Evolutionary conservation across 37 sponge, comb jelly and placozoan genomes (phyloP).

Genomic region (Mnemiopsis leidyi): DNA sequence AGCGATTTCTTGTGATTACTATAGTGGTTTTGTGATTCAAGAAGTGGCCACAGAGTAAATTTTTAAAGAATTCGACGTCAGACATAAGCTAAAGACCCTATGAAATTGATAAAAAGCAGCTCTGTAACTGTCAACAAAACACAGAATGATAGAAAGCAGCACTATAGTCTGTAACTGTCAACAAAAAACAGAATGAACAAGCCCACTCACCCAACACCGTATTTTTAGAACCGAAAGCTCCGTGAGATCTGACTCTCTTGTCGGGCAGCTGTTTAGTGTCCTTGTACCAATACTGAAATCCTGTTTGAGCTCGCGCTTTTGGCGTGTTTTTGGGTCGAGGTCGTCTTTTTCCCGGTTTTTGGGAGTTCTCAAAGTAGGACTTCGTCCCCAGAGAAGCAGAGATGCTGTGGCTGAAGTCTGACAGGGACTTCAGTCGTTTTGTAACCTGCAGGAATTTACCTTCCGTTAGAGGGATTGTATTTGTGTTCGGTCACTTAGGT

Average conservation of each 20-base stretch:
- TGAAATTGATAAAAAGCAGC: no score
- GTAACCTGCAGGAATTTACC: constrained; percentile 26
- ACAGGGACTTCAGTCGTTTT: constrained; percentile 55
- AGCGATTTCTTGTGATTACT: no score
- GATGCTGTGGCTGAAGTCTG: constrained; percentile 52
- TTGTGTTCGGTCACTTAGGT: no score
- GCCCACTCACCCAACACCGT: constrained; percentile 38
- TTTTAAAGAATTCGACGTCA: no score
- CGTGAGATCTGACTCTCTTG: background rate
- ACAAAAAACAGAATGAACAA: no score
- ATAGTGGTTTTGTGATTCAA: no score
- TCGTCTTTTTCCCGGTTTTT: constrained; percentile 39
- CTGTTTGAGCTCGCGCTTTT: constrained; percentile 28
- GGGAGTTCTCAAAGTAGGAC: constrained; percentile 61
- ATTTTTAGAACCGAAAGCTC: constrained; percentile 36
- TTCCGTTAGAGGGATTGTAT: no score
- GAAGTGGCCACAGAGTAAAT: no score
- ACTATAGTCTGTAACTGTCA: no score
- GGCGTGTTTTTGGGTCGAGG: constrained; percentile 30
- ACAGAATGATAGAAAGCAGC: no score
- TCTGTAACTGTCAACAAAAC: no score
- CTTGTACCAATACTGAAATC: constrained; percentile 41
- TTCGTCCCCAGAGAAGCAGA: constrained; percentile 38
- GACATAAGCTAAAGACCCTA: no score
- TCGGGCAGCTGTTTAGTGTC: background rate